Evolutionary conservation across 2,797 vertebrate species (phyloP).

Genomic region (Danio aesculapii): DNA sequence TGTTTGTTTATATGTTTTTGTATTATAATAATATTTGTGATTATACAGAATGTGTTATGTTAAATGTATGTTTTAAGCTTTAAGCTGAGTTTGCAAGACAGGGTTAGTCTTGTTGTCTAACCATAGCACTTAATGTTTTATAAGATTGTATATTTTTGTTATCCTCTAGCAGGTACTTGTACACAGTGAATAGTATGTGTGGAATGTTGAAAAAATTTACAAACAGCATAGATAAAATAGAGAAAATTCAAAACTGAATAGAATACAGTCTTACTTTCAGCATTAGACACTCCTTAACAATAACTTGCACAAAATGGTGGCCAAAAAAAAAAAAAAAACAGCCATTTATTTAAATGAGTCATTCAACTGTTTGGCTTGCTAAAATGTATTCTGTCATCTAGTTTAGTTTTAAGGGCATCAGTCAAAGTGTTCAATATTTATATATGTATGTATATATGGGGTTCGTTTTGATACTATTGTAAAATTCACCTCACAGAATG

Average conservation of each 20-base stretch:
- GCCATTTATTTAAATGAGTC: not conserved
- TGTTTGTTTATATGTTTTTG: conserved; percentile 26
- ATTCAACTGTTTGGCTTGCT: not conserved
- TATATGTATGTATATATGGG: too few species aligned
- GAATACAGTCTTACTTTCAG: not conserved
- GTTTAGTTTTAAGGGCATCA: not conserved
- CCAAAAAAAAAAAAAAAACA: conserved; percentile 14
- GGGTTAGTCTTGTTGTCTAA: not conserved
- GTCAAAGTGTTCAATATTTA: not conserved
- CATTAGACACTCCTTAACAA: not conserved
- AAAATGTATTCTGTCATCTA: too few species aligned
- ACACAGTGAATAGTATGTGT: not conserved
- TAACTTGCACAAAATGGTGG: not conserved
- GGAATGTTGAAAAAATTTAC: not conserved
- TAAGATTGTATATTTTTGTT: conserved; percentile 31
- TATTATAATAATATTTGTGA: conserved; percentile 9
- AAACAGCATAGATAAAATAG: not conserved
- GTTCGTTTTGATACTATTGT: too few species aligned
- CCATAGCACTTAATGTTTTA: conserved; percentile 27
- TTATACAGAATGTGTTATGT: conserved; percentile 27
- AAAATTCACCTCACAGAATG: not conserved
- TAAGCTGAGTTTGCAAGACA: conserved; percentile 15
- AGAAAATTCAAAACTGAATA: not conserved
- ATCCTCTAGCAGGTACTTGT: conserved; percentile 4
- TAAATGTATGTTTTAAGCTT: not conserved